Base-by-base conservation (phyloP, 2,888 invertebrate genomes). In the Chrysolina oricalcia region DNA sequence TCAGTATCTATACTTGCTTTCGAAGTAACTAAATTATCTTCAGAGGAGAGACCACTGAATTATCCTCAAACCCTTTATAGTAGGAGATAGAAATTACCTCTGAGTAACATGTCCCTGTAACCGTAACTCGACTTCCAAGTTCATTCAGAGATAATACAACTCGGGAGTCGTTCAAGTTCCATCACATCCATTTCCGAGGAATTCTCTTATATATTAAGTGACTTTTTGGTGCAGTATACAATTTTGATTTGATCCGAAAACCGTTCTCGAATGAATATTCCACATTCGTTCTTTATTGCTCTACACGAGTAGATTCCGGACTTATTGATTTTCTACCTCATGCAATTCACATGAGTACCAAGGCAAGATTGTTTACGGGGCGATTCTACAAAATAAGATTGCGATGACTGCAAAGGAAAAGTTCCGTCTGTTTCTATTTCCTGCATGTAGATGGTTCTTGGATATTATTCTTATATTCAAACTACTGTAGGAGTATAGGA, bases 281-380 rank as follows among this genome's bases (percentile, higher is more conserved):
- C 71, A 71, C 73, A 77, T 75, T 71, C 74, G 56, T 56, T 63
- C 67, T 74, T 74, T 74, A 74, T 77, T 77, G 67, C 67, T 72
- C 46, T 68, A 56, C 67, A 64, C 70, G 23, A 77, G 40, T 63
- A 67, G 43, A 76, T 74, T 72, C 72, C 72, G 21, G 59, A 46
- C 43, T 21, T 76, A 76, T 76, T 59, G 73, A 76, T 71, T 67
- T 74, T 62, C 43, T 62, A 27, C 40, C 62, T 48, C 21, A 21
- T 23, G 46, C 67, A 72, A 59, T 59, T 62, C 59, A 40, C 27
- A 64, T 43, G 59, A 46, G 66, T 68, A 68, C 53, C 53, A 68
- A 19, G 53, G 19, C 46, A 46, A 46, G 17, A 13, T 59, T 15
- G 35, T 35, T 59, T 59, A 59, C 59, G n/a, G 59, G 59, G 27